Conservation (phyloP, 2,888 invertebrate genomes). For the Cacoxenus indagator region DNA sequence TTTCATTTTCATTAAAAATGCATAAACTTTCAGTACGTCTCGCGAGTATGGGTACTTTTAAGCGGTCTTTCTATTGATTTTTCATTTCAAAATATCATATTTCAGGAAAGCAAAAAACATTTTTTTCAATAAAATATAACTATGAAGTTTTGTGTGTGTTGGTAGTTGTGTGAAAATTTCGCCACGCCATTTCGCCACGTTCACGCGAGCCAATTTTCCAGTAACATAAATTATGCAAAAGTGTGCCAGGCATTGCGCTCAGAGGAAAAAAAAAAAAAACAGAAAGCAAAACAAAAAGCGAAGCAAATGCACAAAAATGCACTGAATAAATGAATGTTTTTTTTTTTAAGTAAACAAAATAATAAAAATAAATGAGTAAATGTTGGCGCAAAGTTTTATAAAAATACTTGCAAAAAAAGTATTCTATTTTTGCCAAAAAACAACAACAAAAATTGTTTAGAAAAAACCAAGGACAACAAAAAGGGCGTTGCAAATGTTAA, state of each 20-base stretch:
- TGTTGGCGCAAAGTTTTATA: not conserved
- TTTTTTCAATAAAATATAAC: not conserved
- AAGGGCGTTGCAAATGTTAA: too few species aligned
- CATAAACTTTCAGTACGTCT: not conserved
- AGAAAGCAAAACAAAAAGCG: not conserved
- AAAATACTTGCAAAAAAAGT: not conserved
- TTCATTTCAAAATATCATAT: not conserved
- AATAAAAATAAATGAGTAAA: not conserved
- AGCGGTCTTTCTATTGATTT: not conserved
- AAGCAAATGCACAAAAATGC: too few species aligned
- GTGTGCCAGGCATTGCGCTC: not conserved
- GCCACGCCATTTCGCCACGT: not conserved
- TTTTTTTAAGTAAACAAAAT: not conserved
- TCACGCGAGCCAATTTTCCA: slow-evolving; percentile 1
- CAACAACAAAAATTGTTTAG: not conserved
- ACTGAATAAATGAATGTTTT: too few species aligned
- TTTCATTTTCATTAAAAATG: not conserved
- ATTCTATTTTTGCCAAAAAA: not conserved
- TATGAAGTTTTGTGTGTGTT: not conserved
- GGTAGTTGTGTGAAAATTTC: not conserved
- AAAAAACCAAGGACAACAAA: not conserved
- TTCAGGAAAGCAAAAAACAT: not conserved
- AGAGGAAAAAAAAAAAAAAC: not conserved
- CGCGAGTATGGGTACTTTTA: not conserved
- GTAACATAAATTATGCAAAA: slow-evolving; percentile 19